Base-by-base conservation (phyloP, 2,888 invertebrate species). In the Apodemia duryi region DNA sequence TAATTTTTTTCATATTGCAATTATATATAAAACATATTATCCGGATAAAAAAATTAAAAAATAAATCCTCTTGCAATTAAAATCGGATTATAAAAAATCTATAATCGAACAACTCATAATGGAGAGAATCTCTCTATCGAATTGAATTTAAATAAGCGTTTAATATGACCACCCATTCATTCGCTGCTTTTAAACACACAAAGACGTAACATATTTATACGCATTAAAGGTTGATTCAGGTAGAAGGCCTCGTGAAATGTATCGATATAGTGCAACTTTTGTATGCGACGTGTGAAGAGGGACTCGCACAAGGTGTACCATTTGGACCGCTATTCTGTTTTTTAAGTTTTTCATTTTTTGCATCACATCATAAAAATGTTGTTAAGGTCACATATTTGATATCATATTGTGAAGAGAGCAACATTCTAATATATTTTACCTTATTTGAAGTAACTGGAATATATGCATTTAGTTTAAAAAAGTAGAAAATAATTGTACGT, bases 231-330 rank as follows among this genome's bases (percentile, higher is more conserved):
- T 80, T 79, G 77, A 74, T 79, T 77, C 89, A 90, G 88, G 90
- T 88, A 90, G 81, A 86, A 77, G 82, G 81, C 79, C 81, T 82
- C 82, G 91, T 89, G 89, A 91, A 91, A 91, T 86, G 82, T 92
- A 83, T 88, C 91, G 77, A 78, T 77, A 74, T 75, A 82, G 91
- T 92, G 92, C 88, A 91, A 92, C 81, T 89, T 92, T 91, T 90
- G 86, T 78, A 79, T 76, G 75, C 80, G 78, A 84, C 81, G 85
- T 91, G 92, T 89, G 91, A 92, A 92, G 88, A 82, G 82, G 82
- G 83, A 77, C 81, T 85, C 80, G 65, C 83, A 76, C 87, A 88
- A 85, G 90, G 89, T 81, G 80, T 78, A 69, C 70, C 74, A 68
- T 76, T 85, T 66, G 82, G 79, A 68, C 79, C 83, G 71, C 68